Percentiles rank a stretch among this genome's conserved stretches.
These are phyloP conservation scores for Oscarella lobularis DNA, from an alignment of 37 sponge, comb jelly and placozoan genomes.

Conservation along the genomic window DNA sequence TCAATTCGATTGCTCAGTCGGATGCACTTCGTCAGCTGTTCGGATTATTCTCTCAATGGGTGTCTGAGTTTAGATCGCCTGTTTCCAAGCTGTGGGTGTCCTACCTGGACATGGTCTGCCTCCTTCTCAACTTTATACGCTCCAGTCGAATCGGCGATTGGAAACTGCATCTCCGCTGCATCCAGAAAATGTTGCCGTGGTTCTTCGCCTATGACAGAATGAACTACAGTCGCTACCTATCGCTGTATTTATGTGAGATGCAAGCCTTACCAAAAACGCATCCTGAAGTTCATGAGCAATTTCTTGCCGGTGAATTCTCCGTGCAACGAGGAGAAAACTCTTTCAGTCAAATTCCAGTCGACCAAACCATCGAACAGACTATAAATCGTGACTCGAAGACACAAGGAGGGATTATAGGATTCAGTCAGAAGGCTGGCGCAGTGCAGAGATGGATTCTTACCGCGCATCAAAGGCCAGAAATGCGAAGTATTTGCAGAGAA, in stretches of 20 bases:
- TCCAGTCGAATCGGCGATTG: background rate
- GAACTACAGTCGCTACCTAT: background rate
- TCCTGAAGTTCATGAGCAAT: background rate
- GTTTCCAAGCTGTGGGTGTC: background rate
- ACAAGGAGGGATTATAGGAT: background rate
- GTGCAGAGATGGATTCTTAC: background rate
- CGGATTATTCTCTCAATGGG: too few relatives aligned
- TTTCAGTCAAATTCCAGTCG: background rate
- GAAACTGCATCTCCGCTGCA: background rate
- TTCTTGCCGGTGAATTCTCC: background rate
- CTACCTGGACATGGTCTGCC: background rate
- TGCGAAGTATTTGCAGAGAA: background rate
- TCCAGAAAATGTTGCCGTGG: background rate
- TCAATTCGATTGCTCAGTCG: too few relatives aligned
- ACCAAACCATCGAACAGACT: background rate
- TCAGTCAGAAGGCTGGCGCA: background rate
- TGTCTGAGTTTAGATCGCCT: too few relatives aligned
- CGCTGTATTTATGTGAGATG: background rate
- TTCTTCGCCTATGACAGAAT: background rate
- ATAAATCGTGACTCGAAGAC: background rate
- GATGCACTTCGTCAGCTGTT: too few relatives aligned
- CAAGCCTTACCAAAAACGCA: background rate
- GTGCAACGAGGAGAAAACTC: background rate
- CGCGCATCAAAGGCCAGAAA: background rate
- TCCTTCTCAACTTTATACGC: background rate